These are phyloP conservation scores for Sapayoa aenigma DNA, from an alignment of 2,113 vertebrate genomes.

Conservation along the genomic window DNA sequence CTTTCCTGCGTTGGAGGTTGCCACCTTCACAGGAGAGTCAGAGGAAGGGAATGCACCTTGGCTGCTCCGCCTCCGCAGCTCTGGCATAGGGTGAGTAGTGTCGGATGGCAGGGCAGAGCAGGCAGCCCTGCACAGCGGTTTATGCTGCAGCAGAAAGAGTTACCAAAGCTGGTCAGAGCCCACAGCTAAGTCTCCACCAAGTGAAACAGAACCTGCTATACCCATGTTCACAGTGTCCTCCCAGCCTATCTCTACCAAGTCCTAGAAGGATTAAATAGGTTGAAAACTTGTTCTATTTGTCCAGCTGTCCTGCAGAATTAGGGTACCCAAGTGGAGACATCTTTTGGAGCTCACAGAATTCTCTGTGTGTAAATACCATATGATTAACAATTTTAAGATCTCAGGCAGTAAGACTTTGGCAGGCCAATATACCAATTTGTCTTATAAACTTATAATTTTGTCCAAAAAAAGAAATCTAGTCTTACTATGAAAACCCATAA, in stretches of 20 bases:
- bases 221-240: not conserved
- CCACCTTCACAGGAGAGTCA: not conserved
- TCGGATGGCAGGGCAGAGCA: not conserved
- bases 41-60: not conserved
- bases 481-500: not conserved
- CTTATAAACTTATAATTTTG: not conserved
- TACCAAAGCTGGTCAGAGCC: not conserved
- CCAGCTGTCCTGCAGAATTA: not conserved
- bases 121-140: not conserved
- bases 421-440: not conserved
- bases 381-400: slow-evolving; percentile 5
- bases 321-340: not conserved
- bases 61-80: not conserved
- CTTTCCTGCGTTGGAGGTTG: not conserved
- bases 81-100: not conserved
- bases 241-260: not conserved
- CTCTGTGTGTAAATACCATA: not conserved
- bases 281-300: not conserved
- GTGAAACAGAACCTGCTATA: not conserved
- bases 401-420: not conserved
- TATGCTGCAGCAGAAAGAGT: not conserved
- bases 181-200: not conserved
- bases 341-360: not conserved
- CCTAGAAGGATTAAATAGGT: not conserved
- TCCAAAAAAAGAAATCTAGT: not conserved